A percentile compares a stretch with the other conserved stretches of the same genome.
Evolutionary conservation across 2,113 vertebrate genomes (phyloP).

Genomic region (Cephalophus harveyi): DNA sequence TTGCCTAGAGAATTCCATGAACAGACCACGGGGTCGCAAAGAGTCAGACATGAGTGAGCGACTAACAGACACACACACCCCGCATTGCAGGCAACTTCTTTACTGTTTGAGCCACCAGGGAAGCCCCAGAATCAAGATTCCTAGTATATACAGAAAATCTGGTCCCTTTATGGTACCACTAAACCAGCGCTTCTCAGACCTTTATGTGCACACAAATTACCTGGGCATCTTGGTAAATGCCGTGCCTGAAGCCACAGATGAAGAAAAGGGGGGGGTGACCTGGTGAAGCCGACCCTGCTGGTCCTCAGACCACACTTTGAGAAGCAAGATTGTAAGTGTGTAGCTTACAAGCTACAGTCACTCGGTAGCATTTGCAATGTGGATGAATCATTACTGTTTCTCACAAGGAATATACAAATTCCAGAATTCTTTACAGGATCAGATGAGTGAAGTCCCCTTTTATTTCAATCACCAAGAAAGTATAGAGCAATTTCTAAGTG

Average conservation of each 20-base stretch:
- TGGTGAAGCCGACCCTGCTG: background rate
- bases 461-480: background rate
- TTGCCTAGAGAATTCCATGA: background rate
- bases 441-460: background rate
- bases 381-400: background rate
- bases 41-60: background rate
- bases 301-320: background rate
- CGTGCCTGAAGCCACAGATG: background rate
- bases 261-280: background rate
- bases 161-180: background rate
- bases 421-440: background rate
- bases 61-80: background rate
- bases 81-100: background rate
- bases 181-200: background rate
- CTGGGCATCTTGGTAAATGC: background rate
- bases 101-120: background rate
- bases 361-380: background rate
- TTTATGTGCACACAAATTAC: background rate
- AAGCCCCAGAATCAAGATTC: background rate
- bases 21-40: background rate
- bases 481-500: background rate
- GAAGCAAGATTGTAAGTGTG: background rate
- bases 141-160: background rate
- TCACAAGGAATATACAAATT: background rate
- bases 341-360: background rate